A percentile compares a stretch with the other conserved stretches of the same genome.
phyloP scores from a whole-genome alignment of 2,797 vertebrate species.

The Diceros bicornis region DNA sequence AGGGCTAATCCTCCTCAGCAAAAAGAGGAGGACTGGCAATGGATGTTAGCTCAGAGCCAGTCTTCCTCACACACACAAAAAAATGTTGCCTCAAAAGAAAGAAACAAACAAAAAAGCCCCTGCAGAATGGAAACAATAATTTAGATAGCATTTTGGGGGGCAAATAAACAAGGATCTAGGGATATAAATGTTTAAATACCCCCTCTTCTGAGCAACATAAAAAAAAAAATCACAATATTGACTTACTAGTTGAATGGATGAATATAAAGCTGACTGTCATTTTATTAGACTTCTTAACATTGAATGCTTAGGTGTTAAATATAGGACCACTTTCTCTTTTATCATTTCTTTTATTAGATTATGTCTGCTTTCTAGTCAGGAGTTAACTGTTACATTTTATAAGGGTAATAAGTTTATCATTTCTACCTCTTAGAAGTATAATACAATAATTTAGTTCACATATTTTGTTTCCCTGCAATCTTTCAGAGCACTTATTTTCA shows the following conservation, averaged over 20 bases:
- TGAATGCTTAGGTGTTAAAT: neutral
- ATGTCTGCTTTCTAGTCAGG: neutral
- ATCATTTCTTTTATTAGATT: neutral
- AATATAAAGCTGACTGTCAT: neutral
- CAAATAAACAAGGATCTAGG: neutral
- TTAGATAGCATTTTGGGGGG: neutral
- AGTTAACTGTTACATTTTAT: neutral
- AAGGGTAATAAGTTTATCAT: neutral
- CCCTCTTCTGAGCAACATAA: neutral
- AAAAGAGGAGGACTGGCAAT: no score
- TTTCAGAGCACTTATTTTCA: slow-evolving; percentile 7
- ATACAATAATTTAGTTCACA: neutral
- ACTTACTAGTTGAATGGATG: neutral
- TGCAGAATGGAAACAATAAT: neutral
- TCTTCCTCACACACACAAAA: no score
- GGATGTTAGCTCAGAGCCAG: no score
- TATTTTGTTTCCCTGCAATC: neutral
- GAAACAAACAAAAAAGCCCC: no score
- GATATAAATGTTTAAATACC: neutral
- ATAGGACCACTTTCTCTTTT: neutral
- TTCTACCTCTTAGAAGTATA: neutral
- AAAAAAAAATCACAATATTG: slow-evolving; percentile 46
- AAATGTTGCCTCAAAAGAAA: no score
- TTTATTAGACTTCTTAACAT: neutral
- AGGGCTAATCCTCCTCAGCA: no score